Conservation (phyloP, 1,140 invertebrate genomes). For the Epicauta chinensis region DNA sequence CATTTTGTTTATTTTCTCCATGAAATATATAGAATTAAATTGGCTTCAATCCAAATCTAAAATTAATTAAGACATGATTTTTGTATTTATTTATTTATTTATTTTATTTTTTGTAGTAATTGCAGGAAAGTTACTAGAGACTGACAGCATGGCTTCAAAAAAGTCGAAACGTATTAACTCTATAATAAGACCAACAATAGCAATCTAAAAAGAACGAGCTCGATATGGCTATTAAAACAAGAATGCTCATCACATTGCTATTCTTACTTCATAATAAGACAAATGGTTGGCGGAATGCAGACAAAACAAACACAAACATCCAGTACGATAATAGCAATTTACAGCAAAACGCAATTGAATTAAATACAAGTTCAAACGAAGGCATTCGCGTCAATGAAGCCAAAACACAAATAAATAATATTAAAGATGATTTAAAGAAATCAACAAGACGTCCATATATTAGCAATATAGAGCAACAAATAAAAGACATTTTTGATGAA, state of each 20-base stretch:
- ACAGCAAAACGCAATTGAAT: no score
- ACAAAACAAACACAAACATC: constrained; percentile 2
- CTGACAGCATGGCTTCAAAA: background rate
- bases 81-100: no score
- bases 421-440: constrained; percentile 2
- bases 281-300: constrained; percentile 12
- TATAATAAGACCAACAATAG: no score
- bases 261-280: constrained; percentile 12
- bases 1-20: background rate
- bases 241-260: constrained; percentile 14
- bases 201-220: no score
- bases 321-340: background rate
- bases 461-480: constrained; percentile 28
- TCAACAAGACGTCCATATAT: constrained; percentile 26
- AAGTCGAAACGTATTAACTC: background rate
- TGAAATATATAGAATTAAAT: background rate
- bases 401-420: no score
- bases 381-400: no score
- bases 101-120: no score
- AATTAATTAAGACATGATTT: no score
- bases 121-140: background rate
- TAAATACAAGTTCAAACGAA: no score
- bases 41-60: background rate
- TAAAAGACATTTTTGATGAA: constrained; percentile 22
- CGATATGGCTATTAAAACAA: constrained; percentile 7